These are phyloP conservation scores for Agelas oroides DNA, from an alignment of 37 sponge, comb jelly and placozoan species.

Conservation along the genomic window DNA sequence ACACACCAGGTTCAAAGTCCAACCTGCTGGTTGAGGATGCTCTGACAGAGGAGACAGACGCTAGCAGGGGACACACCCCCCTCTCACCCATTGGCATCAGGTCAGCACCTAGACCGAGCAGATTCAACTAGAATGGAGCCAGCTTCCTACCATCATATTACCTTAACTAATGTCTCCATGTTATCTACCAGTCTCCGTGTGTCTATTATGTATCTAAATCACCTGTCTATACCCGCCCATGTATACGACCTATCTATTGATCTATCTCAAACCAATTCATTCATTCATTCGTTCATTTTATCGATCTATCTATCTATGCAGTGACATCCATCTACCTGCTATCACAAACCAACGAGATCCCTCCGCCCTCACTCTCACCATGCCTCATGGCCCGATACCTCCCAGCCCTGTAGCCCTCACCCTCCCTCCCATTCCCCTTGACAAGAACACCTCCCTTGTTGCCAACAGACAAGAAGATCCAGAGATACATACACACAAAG, in stretches of 20 bases:
- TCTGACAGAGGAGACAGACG: not conserved
- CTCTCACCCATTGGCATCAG: not conserved
- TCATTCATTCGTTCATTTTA: not conserved
- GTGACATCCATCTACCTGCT: not conserved
- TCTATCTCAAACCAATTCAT: not conserved
- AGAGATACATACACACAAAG: not conserved
- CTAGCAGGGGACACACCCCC: not conserved
- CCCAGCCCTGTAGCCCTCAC: not conserved
- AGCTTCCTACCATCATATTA: too few species aligned
- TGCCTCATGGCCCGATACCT: too few species aligned
- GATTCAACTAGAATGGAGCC: too few species aligned
- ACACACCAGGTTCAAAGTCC: conserved; percentile 66
- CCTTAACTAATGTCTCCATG: too few species aligned
- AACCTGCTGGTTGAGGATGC: conserved; percentile 44
- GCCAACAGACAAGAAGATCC: not conserved
- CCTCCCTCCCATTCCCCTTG: conserved; percentile 20
- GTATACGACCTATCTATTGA: not conserved
- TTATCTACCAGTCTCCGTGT: too few species aligned
- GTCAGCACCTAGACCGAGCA: too few species aligned
- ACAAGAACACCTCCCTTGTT: not conserved
- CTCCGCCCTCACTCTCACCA: too few species aligned
- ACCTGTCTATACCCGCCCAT: not conserved
- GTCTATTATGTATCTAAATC: too few species aligned
- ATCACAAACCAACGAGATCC: too few species aligned
- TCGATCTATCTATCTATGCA: not conserved